Conservation (phyloP, 1,140 invertebrate species). For the Venturia canescens region DNA sequence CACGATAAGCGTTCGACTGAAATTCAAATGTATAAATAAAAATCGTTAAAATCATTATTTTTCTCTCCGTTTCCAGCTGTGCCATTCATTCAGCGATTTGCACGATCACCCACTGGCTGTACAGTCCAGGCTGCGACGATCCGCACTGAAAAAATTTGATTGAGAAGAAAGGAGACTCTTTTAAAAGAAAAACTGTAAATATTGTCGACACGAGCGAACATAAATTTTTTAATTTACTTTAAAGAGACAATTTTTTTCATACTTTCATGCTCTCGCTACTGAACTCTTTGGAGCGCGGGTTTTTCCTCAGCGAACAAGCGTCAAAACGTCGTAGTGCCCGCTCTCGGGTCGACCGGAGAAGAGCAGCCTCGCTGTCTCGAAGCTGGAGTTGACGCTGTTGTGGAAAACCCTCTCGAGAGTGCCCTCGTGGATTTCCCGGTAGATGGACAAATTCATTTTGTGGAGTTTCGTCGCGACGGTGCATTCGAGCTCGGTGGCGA, state of each 20-base stretch:
- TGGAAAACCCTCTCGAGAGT: constrained; percentile 64
- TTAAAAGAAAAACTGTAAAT: constrained; percentile 35
- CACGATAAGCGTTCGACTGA: no score
- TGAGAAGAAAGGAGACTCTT: neutral
- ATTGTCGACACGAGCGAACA: neutral
- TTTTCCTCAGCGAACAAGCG: constrained; percentile 49
- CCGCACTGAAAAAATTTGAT: constrained; percentile 49
- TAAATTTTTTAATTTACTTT: constrained; percentile 16
- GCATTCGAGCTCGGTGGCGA: constrained; percentile 70
- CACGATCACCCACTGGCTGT: constrained; percentile 65
- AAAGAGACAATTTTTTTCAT: no score
- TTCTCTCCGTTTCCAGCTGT: constrained; percentile 63
- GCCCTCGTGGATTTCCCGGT: constrained; percentile 58
- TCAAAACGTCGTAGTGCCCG: constrained; percentile 69
- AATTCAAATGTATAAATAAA: no score
- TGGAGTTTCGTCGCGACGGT: constrained; percentile 65
- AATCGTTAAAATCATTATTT: constrained; percentile 1
- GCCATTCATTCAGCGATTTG: constrained; percentile 64
- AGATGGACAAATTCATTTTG: constrained; percentile 68
- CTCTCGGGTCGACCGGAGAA: constrained; percentile 68
- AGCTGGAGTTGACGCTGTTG: constrained; percentile 54
- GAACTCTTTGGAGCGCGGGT: no score
- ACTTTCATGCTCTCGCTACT: no score
- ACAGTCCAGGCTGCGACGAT: constrained; percentile 59
- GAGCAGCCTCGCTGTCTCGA: constrained; percentile 62